Base-by-base conservation (phyloP, 2,888 invertebrate genomes). In the Hemaris fuciformis region DNA sequence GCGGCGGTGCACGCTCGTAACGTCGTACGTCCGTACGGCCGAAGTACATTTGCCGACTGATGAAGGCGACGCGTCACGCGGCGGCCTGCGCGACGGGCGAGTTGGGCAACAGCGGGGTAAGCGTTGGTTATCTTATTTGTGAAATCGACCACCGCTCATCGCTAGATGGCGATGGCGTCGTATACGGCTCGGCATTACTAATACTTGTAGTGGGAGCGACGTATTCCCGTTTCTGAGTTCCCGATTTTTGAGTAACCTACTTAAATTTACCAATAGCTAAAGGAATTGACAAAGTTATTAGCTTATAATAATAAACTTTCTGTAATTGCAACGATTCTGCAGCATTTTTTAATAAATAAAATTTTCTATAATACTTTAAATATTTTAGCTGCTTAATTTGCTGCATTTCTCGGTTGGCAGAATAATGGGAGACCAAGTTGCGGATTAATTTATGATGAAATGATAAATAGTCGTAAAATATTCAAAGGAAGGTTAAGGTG, bases 11-110 rank as follows among this genome's bases (percentile, higher is more conserved):
- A 71, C 79, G 71, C 66, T 66, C 64, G 66, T 72, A 76, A 81
- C 83, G 80, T 69, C 73, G 80, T 70, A 77, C 87, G 81, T 74
- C 76, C 81, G 65, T 74, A 77, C 82, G 63, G 61, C 64, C 77
- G 71, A 77, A 70, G 72, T 72, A 73, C 76, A 75, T 75, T 75
- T 77, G 79, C 72, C 80, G 82, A 88, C 84, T 85, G 83, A 66
- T 68, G 70, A 64, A 67, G n/a, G n/a, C n/a, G n/a, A 72, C 75
- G 76, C 77, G 75, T 67, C 71, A 64, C 66, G 73, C 76, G 76
- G 77, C 76, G 76, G 76, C 42, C 42, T 8, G 43, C 43, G 27
- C 25, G 77, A 74, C 76, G 66, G 62, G 65, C 73, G 15, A 73
- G 64, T 68, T 67, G 69, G 68, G 66, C 65, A 69, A 48, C 15